Evolutionary conservation across 2,888 invertebrate genomes (phyloP), one percentile per base, ranked within the genome.

Genomic region (Ectropis crepuscularia): DNA sequence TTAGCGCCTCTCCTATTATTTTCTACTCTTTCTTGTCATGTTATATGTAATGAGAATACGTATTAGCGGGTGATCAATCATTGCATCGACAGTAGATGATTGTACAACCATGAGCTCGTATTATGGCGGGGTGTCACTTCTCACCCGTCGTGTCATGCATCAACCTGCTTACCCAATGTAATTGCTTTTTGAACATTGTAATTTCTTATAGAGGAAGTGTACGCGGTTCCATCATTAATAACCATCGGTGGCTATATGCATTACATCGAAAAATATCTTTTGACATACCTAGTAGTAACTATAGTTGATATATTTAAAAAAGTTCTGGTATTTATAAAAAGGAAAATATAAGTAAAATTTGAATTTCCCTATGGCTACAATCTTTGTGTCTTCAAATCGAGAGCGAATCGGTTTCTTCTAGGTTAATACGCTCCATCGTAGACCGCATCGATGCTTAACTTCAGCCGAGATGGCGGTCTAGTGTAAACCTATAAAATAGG

Each of bases 1-100:
- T 54, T 7, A 53, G 16, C 39, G 10, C 28, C 7, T 36, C 12
- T 46, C 45, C 16, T 28, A 28, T 28, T 28, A 28, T 28, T 28
- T 28, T 28, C 16, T 28, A 28, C 16, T 45, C 45, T 10, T 45
- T 11, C 10, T 45, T 11, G 45, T 45, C 8, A 45, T 45, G 45
- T 45, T 28, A 28, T 72, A 76, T 71, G 77, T 85, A 84, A 86
- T 82, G 80, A 80, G 81, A 78, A 77, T 77, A 76, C 74, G 74
- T 81, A 82, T 83, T 82, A 83, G 78, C 77, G 73, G 72, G 77
- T 81, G 83, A 87, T 86, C 85, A 85, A 87, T 86, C 86, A 86
- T 78, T 65, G 68, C 73, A 78, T 80, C 79, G 79, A 75, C 75
- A 74, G 72, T 67, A 77, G 78, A 81, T 82, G 79, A 79, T 82